Evolutionary conservation across 2,113 vertebrate species (phyloP).

Genomic region (Chunga burmeisteri): DNA sequence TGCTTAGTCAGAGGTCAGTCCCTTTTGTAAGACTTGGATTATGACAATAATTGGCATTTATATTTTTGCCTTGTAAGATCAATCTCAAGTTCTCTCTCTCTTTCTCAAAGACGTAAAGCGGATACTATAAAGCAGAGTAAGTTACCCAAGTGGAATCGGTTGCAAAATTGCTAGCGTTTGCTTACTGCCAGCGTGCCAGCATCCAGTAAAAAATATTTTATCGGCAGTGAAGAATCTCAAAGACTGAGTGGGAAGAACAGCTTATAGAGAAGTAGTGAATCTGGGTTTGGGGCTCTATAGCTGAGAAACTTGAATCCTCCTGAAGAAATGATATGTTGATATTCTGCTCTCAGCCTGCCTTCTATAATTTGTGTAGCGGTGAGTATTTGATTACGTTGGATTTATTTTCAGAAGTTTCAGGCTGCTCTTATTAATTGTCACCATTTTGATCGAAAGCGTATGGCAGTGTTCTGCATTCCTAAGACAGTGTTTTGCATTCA

Average conservation of each 20-base stretch:
- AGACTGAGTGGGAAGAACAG: neutral
- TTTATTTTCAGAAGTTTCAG: constrained; percentile 72
- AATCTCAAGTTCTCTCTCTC: constrained; percentile 9
- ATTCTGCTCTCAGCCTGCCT: constrained; percentile 52
- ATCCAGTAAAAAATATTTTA: neutral
- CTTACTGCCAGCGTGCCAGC: neutral
- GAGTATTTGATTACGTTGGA: constrained; percentile 66
- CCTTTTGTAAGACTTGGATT: constrained; percentile 40
- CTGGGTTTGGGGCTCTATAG: neutral
- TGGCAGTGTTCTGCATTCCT: constrained; percentile 32
- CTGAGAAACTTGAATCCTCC: constrained; percentile 23
- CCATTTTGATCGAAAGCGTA: constrained; percentile 20
- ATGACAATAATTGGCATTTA: constrained; percentile 51
- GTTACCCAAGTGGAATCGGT: neutral
- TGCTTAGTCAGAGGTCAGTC: constrained; percentile 64
- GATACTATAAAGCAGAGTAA: neutral
- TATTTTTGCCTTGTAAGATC: constrained; percentile 43
- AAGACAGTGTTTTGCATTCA: constrained; percentile 48
- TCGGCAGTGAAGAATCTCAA: neutral
- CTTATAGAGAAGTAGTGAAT: neutral
- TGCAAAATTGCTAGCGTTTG: neutral
- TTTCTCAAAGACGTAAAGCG: neutral
- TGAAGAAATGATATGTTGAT: constrained; percentile 44
- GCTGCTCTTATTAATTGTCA: constrained; percentile 69
- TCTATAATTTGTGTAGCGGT: constrained; percentile 37